phyloP scores from a whole-genome alignment of 1,140 invertebrate genomes.

The Danaus melanippus region DNA sequence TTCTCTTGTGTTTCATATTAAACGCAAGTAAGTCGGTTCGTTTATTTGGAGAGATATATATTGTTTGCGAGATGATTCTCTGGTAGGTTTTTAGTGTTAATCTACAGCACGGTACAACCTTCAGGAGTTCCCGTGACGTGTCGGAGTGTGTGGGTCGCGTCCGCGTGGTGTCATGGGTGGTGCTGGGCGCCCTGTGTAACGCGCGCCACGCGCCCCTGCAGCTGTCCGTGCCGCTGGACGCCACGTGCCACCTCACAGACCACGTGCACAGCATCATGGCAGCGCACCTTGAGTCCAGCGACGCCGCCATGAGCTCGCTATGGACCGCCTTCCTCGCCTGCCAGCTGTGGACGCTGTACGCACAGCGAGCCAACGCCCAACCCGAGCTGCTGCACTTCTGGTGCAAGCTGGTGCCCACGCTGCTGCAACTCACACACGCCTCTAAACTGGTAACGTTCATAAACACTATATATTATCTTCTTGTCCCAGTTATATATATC shows the following conservation, averaged over 20 bases:
- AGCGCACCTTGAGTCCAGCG: slow-evolving; percentile 96
- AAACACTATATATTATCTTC: background rate
- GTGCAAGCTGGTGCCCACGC: slow-evolving; percentile 96
- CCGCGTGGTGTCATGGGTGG: slow-evolving; percentile 94
- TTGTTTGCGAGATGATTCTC: no score
- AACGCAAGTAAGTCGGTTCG: no score
- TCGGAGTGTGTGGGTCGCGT: slow-evolving; percentile 96
- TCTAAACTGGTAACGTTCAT: slow-evolving; percentile 86
- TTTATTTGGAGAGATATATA: no score
- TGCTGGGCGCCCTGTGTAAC: slow-evolving; percentile 88
- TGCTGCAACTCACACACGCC: slow-evolving; percentile 93
- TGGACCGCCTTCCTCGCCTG: slow-evolving; percentile 88
- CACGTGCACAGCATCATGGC: slow-evolving; percentile 88
- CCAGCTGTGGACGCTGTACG: slow-evolving; percentile 98
- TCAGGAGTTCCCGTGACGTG: slow-evolving; percentile 88
- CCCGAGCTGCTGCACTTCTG: slow-evolving; percentile 95
- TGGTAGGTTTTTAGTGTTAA: no score
- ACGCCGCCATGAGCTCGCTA: slow-evolving; percentile 90
- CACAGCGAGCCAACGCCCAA: slow-evolving; percentile 80
- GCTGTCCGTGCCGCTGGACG: slow-evolving; percentile 95
- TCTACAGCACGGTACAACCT: no score
- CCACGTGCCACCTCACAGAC: slow-evolving; percentile 96
- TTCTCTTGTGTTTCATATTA: no score
- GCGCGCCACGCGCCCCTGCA: slow-evolving; percentile 68
- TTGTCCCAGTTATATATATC: no score